phyloP scores from a whole-genome alignment of 1,140 invertebrate species.

The Babylonia areolata region DNA sequence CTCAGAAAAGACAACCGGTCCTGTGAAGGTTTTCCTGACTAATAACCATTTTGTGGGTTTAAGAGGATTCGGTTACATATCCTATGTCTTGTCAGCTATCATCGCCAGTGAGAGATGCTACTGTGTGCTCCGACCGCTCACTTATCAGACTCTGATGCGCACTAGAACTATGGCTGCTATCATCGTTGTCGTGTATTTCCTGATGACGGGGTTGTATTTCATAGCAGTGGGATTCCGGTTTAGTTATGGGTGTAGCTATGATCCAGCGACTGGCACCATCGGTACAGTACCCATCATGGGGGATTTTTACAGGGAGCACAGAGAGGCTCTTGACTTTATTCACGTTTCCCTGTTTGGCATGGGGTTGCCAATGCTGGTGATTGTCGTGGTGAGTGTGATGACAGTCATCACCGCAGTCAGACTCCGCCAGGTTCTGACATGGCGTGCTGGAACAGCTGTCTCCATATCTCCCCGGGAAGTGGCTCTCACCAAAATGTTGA shows the following conservation, averaged over 20 bases:
- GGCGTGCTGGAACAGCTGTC: not conserved
- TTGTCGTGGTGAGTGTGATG: not conserved
- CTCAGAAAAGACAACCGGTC: not conserved
- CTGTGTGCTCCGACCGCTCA: slow-evolving; percentile 4
- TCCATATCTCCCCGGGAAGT: not conserved
- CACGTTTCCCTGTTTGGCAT: not conserved
- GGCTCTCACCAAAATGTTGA: not conserved
- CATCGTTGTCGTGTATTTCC: not conserved
- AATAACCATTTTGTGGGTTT: not conserved
- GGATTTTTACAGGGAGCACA: not conserved
- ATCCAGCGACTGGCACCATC: not conserved
- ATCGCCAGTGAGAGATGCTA: slow-evolving; percentile 21
- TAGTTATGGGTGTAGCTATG: not conserved
- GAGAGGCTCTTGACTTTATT: not conserved
- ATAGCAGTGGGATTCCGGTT: not conserved
- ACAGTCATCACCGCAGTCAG: not conserved
- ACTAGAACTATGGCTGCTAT: slow-evolving; percentile 13
- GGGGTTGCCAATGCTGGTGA: not conserved
- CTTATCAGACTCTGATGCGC: not conserved
- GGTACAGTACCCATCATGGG: not conserved
- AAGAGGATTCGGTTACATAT: not conserved
- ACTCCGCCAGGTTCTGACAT: not conserved
- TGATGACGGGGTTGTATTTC: not conserved
- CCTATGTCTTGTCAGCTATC: not conserved
- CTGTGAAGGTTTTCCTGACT: not conserved